Conservation (phyloP, 1,140 invertebrate genomes). For the Drosophila saltans region DNA sequence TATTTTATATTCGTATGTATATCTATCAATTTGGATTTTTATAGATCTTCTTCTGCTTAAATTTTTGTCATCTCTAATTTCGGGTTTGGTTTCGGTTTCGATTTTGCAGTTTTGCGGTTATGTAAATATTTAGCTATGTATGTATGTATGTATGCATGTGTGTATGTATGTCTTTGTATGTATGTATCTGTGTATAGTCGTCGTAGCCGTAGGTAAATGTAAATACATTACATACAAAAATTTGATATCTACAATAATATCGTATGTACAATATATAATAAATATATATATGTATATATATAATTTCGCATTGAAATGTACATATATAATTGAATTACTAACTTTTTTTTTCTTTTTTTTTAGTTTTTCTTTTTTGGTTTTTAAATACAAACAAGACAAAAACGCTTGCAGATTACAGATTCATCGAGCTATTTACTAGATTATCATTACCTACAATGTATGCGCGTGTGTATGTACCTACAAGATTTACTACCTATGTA, state of each 20-base stretch:
- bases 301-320: conserved; percentile 59
- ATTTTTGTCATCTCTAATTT: background rate
- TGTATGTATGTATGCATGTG: background rate
- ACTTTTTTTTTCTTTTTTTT: conserved; percentile 23
- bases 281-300: conserved; percentile 40
- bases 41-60: background rate
- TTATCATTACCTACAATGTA: conserved; percentile 44
- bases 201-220: conserved; percentile 47
- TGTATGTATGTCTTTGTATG: conserved; percentile 20
- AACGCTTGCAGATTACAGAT: conserved; percentile 75
- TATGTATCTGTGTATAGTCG: conserved; percentile 13
- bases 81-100: background rate
- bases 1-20: background rate
- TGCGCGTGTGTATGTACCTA: conserved; percentile 39
- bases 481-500: conserved; percentile 12
- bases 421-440: conserved; percentile 56
- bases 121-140: conserved; percentile 9
- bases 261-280: conserved; percentile 61
- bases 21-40: background rate
- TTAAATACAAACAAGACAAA: conserved; percentile 73
- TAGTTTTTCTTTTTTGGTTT: background rate
- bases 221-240: conserved; percentile 73
- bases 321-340: conserved; percentile 75
- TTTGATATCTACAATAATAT: conserved; percentile 74
- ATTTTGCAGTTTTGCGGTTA: background rate